Percentiles rank a stretch among this genome's conserved stretches.
phyloP scores from a whole-genome alignment of 2,888 invertebrate genomes.

The Parthenolecanium corni region DNA sequence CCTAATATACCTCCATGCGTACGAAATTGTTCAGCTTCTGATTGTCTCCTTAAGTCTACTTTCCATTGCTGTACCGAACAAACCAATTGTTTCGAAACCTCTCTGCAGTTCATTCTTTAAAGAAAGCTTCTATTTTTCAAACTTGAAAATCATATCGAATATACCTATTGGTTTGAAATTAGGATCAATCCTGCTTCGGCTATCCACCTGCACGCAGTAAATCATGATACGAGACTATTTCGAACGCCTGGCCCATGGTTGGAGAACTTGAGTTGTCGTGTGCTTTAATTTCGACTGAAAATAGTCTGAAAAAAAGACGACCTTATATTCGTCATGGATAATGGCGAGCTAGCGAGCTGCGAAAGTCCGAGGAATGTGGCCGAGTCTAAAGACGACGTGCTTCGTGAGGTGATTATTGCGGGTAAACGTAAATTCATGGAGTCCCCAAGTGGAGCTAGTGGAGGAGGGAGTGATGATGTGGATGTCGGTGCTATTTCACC shows the following conservation, averaged over 20 bases:
- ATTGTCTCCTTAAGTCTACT: no score
- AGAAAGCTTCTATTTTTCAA: no score
- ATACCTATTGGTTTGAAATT: no score
- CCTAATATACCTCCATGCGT: no score
- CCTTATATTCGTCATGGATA: conserved; percentile 1
- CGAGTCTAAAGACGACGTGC: conserved; percentile 2
- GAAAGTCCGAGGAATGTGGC: conserved; percentile 17
- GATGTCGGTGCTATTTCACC: conserved; percentile 37
- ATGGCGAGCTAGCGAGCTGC: conserved; percentile 14
- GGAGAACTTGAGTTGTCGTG: conserved; percentile 8
- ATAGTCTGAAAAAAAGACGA: no score
- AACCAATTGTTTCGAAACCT: no score
- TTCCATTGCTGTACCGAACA: no score
- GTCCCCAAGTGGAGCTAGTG: background rate
- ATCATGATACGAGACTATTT: background rate
- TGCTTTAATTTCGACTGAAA: background rate
- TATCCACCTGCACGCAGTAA: no score
- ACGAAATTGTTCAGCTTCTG: no score
- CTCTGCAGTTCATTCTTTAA: no score
- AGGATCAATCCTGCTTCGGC: no score
- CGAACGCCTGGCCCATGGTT: conserved; percentile 21
- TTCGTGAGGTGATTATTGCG: conserved; percentile 21
- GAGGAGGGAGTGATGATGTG: conserved; percentile 24
- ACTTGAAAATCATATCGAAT: no score
- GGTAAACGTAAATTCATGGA: conserved; percentile 26